Base-by-base conservation (phyloP, 2,888 invertebrate genomes). In the Cenopis cana region DNA sequence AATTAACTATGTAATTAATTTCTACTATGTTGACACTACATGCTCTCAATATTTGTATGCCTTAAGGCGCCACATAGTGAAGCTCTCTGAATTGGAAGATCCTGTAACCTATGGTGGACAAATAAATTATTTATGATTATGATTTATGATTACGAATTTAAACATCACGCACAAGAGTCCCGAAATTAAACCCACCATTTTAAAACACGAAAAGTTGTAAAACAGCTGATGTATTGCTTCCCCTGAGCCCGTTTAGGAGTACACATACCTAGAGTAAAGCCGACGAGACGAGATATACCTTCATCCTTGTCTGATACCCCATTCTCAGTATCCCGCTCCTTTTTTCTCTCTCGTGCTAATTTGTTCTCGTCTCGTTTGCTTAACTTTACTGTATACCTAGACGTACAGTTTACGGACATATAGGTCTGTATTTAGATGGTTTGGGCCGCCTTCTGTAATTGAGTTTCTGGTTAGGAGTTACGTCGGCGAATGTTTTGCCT, bases 401-500 rank as follows among this genome's bases (percentile, higher is more conserved):
- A 24, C 1, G 24, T 24, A 24, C 1, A 24, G 24, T 24, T n/a
- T n/a, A n/a, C n/a, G n/a, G n/a, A n/a, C 24, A 4, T 24, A 24
- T 24, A 24, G 2, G 24, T 24, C 4, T 24, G 24, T 55, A 33
- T 46, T 41, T 33, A 38, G 12, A n/a, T 52, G 24, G 24, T 33
- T 55, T 12, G 33, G 46, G 46, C 36, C 49, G 36, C 36, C 49
- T 6, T 33, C 36, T 49, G 24, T 57, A 62, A 69, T 57, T 50
- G 56, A 36, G 56, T 62, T 56, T 38, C 20, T 14, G 50, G 3
- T 46, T 46, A n/a, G 8, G 59, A 38, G 38, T 38, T 17, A 50
- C n/a, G 38, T 56, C 55, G 33, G 61, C 18, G 69, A 57, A 69
- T 50, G 24, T 62, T 62, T 69, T 17, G 46, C 17, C 14, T 62